Percentiles rank a stretch among this genome's conserved stretches.
Evolutionary conservation across 1,140 invertebrate species (phyloP).

Genomic region (Drosophila navojoa): DNA sequence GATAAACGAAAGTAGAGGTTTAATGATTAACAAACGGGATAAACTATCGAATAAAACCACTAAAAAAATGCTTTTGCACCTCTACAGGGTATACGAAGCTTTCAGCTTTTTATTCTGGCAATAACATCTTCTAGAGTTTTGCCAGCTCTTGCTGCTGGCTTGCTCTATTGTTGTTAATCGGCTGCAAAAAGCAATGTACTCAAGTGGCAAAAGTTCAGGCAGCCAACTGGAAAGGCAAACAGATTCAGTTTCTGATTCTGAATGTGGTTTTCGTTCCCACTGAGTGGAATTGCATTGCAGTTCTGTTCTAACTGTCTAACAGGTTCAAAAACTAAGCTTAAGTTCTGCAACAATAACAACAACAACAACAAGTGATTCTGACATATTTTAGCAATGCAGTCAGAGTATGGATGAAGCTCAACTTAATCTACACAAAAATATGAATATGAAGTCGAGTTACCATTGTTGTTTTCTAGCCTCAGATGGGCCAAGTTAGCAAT

Average conservation of each 20-base stretch:
- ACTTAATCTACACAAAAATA: conserved; percentile 1
- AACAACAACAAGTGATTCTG: background rate
- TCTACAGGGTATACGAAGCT: conserved; percentile 4
- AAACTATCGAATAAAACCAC: too few relatives aligned
- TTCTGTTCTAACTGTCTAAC: background rate
- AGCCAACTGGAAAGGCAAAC: conserved; percentile 64
- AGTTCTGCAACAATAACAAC: background rate
- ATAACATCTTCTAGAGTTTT: conserved; percentile 49
- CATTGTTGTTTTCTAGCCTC: background rate
- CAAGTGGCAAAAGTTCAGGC: conserved; percentile 67
- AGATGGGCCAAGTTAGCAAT: too few relatives aligned
- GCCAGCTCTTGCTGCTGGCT: conserved; percentile 18
- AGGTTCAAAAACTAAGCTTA: conserved; percentile 15
- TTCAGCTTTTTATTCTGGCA: conserved; percentile 25
- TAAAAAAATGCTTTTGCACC: too few relatives aligned
- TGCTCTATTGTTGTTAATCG: conserved; percentile 63
- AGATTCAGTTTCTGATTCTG: conserved; percentile 38
- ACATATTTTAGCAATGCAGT: background rate
- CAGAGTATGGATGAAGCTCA: background rate
- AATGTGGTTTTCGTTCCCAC: conserved; percentile 31
- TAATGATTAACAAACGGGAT: too few relatives aligned
- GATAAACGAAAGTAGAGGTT: too few relatives aligned
- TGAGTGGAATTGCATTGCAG: background rate
- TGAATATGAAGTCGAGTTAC: background rate
- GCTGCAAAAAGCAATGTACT: conserved; percentile 74